Evolutionary conservation across 2,113 vertebrate genomes (phyloP).

Genomic region (Plecturocebus donacophilus): DNA sequence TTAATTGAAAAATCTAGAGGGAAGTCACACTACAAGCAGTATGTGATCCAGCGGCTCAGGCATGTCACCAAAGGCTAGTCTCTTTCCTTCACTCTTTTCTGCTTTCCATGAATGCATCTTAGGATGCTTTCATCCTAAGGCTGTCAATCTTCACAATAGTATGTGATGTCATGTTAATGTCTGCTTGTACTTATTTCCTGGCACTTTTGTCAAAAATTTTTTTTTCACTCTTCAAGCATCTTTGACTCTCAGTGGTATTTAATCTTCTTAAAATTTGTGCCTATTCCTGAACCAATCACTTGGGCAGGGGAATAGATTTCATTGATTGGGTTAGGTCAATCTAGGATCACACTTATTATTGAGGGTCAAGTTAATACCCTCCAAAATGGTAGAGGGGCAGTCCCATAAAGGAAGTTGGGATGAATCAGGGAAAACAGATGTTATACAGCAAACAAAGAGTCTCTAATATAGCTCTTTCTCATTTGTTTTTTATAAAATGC

Average conservation of each 20-base stretch:
- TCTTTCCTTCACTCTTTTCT: not conserved
- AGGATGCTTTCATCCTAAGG: not conserved
- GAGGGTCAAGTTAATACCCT: not conserved
- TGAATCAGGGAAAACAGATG: not conserved
- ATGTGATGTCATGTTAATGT: not conserved
- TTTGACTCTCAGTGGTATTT: not conserved
- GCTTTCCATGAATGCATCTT: not conserved
- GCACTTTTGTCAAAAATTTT: not conserved
- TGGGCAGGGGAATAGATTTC: not conserved
- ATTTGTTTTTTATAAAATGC: not conserved
- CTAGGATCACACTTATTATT: not conserved
- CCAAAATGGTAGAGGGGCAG: not conserved
- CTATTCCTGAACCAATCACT: not conserved
- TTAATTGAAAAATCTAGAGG: not conserved
- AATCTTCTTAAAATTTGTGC: not conserved
- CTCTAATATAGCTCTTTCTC: not conserved
- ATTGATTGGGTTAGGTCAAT: not conserved
- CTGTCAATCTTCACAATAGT: not conserved
- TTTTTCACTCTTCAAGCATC: not conserved
- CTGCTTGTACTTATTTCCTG: not conserved
- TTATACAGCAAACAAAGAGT: not conserved
- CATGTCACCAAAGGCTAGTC: not conserved
- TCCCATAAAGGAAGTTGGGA: not conserved
- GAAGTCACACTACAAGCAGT: not conserved
- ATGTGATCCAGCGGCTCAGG: not conserved